A percentile compares a stretch with the other conserved stretches of the same genome.
Conservation (phyloP, 2,113 vertebrate species). For the Trogon melanurus region DNA sequence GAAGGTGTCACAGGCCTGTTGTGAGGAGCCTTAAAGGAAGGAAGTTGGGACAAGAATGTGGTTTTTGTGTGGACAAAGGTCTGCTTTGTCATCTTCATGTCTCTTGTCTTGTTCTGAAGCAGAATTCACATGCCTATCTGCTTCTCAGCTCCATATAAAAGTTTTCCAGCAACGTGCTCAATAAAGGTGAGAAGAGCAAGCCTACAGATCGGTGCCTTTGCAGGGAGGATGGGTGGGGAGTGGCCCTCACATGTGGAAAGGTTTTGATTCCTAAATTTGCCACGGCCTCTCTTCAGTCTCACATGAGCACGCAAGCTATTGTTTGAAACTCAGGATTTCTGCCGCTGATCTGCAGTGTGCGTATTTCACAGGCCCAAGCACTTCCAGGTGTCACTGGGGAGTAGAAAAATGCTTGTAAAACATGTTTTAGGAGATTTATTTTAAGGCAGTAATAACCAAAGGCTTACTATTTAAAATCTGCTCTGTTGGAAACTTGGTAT, state of each 20-base stretch:
- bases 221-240: background rate
- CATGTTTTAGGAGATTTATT: background rate
- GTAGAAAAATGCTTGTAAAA: conserved; percentile 14
- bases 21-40: background rate
- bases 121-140: accelerated
- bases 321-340: background rate
- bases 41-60: background rate
- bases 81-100: background rate
- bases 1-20: background rate
- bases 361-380: background rate
- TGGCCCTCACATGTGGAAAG: background rate
- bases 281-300: background rate
- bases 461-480: background rate
- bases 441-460: background rate
- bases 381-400: background rate
- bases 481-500: background rate
- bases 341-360: background rate
- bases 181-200: background rate
- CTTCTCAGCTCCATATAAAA: background rate
- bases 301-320: background rate
- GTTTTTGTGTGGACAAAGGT: background rate
- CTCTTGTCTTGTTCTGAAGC: background rate
- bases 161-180: background rate
- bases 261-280: background rate
- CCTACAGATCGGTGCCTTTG: background rate